Evolutionary conservation across 2,113 vertebrate genomes (phyloP).

Genomic region (Prunella himalayana): DNA sequence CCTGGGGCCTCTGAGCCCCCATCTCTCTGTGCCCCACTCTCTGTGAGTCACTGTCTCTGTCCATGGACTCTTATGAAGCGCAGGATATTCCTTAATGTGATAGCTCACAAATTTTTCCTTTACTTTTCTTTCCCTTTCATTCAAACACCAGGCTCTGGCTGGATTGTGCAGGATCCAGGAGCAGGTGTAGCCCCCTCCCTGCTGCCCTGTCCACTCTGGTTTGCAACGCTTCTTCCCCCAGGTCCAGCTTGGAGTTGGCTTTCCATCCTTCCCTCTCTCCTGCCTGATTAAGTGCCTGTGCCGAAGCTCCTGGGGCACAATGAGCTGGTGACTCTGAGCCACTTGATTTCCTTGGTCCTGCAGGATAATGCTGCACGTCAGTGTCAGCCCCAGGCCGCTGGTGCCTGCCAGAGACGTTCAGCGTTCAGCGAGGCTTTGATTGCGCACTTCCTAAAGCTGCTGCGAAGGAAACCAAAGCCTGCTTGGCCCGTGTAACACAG

Average conservation of each 20-base stretch:
- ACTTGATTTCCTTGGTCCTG: neutral
- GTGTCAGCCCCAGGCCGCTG: neutral
- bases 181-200: neutral
- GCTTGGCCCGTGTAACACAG: fast-evolving
- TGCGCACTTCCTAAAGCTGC: neutral
- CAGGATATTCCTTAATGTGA: neutral
- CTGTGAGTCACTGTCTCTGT: neutral
- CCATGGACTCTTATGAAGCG: fast-evolving
- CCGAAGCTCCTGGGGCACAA: neutral
- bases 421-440: neutral
- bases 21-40: neutral
- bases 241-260: neutral
- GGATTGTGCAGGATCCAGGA: fast-evolving
- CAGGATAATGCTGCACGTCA: fast-evolving
- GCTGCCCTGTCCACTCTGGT: neutral
- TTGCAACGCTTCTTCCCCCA: neutral
- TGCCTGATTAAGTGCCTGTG: neutral
- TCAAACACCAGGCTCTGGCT: neutral
- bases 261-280: neutral
- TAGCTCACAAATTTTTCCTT: neutral
- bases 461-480: neutral
- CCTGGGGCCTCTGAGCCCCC: neutral
- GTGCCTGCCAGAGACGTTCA: neutral
- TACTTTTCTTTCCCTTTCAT: neutral
- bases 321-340: neutral